A percentile compares a stretch with the other conserved stretches of the same genome.
Evolutionary conservation across 2,888 invertebrate species (phyloP).

Genomic region (Morinoia aosen): DNA sequence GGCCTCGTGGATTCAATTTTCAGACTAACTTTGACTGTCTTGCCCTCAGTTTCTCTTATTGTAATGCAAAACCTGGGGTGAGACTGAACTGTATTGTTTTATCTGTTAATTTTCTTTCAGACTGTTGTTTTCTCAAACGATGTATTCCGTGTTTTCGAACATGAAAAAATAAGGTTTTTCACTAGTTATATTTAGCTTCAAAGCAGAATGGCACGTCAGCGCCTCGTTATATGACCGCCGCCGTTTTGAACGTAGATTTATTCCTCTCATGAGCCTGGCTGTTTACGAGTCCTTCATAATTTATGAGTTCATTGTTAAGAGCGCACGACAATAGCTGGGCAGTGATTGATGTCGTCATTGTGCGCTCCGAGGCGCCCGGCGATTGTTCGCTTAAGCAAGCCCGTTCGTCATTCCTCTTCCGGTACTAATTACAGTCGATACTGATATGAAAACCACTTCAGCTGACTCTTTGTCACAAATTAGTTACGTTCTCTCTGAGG

Average conservation of each 20-base stretch:
- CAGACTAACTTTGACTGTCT: neutral
- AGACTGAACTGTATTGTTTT: neutral
- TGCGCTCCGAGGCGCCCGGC: neutral
- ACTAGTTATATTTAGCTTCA: neutral
- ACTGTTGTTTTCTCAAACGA: neutral
- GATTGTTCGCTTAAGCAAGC: neutral
- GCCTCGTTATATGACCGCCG: neutral
- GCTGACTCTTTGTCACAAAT: neutral
- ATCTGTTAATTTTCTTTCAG: neutral
- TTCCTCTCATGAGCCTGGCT: neutral
- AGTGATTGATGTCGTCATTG: neutral
- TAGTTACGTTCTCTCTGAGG: neutral
- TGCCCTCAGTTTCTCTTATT: neutral
- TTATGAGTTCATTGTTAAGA: neutral
- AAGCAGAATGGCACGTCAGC: neutral
- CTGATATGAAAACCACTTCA: neutral
- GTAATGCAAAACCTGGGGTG: neutral
- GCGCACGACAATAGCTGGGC: neutral
- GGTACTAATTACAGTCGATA: neutral
- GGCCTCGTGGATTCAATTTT: neutral
- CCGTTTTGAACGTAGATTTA: neutral
- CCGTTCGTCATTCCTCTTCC: neutral
- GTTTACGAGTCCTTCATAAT: neutral
- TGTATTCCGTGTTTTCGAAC: neutral
- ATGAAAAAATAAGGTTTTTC: neutral